Base-by-base conservation (phyloP, 1,140 invertebrate genomes). In the Acromyrmex charruanus region DNA sequence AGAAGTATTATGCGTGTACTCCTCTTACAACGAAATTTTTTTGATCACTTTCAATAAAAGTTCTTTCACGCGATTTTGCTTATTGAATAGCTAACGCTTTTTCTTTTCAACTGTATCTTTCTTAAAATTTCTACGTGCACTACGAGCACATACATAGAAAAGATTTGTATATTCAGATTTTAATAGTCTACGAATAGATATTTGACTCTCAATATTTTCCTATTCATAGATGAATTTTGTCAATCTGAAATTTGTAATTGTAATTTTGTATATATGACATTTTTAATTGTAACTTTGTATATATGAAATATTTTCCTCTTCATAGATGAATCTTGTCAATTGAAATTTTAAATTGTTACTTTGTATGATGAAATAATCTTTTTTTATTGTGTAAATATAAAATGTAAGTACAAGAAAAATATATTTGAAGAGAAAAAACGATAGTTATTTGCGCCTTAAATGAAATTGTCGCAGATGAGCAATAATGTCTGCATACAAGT, bases 401-500 rank as follows among this genome's bases (percentile, higher is more conserved):
- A 71, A 49, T 14, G 21, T 71, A 53, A 3, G 7, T 12, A n/a
- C 31, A 59, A 31, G 12, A 66, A 21, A 80, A 2, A 44, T 25
- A 79, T 25, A 9, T 74, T 21, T 85, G 44, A 74, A 66, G 7
- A 53, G 25, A 51, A 53, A 28, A 77, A 44, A 59, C 66, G 65
- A 51, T 49, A 88, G 28, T 35, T 85, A 61, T 75, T 85, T 72
- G 59, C 75, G n/a, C 49, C 55, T 74, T 74, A 49, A 89, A 35
- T 2, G 25, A 88, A 65, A 82, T 88, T 59, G 39, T 72, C 49
- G 69, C 84, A 68, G 80, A 81, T 61, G 25, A 80, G 63, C 25
- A 82, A 63, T 39, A 55, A 85, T 68, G 53, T 77, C 69, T 82
- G 69, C 82, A 53, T 31, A 69, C 88, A 89, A 90, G 88, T 90